Conservation (phyloP, 1,140 invertebrate species). For the Drosophila fuyamai region DNA sequence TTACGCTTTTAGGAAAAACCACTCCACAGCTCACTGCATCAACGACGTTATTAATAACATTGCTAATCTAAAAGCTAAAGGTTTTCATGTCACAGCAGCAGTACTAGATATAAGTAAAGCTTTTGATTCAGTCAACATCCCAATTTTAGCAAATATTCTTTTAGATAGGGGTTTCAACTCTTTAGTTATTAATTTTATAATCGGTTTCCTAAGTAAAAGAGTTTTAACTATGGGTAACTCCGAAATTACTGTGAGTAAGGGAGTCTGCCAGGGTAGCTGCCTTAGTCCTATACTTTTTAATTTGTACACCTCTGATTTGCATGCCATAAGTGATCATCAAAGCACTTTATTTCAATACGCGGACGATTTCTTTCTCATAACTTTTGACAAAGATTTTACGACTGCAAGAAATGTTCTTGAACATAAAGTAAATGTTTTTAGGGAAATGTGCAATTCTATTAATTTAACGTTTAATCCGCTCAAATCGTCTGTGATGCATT, state of each 20-base stretch:
- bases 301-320: neutral
- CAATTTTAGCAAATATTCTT: constrained; percentile 1
- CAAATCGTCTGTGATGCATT: neutral
- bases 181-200: neutral
- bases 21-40: neutral
- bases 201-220: neutral
- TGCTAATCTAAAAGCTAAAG: neutral
- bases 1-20: neutral
- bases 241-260: neutral
- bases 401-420: constrained; percentile 5
- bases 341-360: neutral
- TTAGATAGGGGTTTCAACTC: neutral
- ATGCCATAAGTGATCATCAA: neutral
- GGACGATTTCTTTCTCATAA: neutral
- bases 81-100: constrained; percentile 2
- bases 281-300: neutral
- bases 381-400: neutral
- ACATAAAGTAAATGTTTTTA: constrained; percentile 3
- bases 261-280: neutral
- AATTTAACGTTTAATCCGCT: neutral
- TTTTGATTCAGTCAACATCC: constrained; percentile 1
- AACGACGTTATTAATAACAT: constrained; percentile 2
- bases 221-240: neutral
- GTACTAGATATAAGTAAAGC: constrained; percentile 1
- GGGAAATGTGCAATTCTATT: neutral